Evolutionary conservation across 2,113 vertebrate species (phyloP).

Genomic region (Felis chaus): DNA sequence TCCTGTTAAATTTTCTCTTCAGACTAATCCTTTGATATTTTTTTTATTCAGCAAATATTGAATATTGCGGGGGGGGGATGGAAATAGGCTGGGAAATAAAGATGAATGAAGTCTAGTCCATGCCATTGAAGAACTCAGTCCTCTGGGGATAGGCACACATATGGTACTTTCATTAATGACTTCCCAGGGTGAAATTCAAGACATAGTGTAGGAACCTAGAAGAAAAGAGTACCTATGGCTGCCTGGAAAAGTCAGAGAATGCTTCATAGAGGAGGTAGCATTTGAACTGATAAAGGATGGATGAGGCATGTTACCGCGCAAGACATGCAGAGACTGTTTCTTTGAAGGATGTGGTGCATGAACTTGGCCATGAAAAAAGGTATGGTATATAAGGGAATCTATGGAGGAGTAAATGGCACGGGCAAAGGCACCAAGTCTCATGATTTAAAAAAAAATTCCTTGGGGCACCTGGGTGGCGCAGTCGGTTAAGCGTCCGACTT

Average conservation of each 20-base stretch:
- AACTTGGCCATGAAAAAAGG: not conserved
- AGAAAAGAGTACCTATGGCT: not conserved
- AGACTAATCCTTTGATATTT: not conserved
- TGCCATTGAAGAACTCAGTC: not conserved
- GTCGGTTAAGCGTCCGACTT: too few relatives aligned
- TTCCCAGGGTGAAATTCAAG: not conserved
- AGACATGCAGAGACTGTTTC: not conserved
- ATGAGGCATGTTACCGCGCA: not conserved
- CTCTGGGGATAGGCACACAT: not conserved
- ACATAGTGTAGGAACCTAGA: not conserved
- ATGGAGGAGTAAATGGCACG: not conserved
- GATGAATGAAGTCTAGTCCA: not conserved
- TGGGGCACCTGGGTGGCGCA: too few relatives aligned
- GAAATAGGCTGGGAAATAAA: not conserved
- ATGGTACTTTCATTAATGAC: not conserved
- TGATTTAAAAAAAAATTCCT: not conserved
- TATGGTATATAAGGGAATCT: not conserved
- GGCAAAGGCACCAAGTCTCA: not conserved
- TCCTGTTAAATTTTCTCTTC: not conserved
- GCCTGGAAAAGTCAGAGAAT: not conserved
- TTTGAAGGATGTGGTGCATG: not conserved
- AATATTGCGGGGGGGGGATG: not conserved
- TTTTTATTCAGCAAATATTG: not conserved
- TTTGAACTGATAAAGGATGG: constrained; percentile 84
- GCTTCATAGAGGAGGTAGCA: constrained; percentile 36